Base-by-base conservation (phyloP, 2,797 vertebrate genomes). In the Emydoidea blandingii region DNA sequence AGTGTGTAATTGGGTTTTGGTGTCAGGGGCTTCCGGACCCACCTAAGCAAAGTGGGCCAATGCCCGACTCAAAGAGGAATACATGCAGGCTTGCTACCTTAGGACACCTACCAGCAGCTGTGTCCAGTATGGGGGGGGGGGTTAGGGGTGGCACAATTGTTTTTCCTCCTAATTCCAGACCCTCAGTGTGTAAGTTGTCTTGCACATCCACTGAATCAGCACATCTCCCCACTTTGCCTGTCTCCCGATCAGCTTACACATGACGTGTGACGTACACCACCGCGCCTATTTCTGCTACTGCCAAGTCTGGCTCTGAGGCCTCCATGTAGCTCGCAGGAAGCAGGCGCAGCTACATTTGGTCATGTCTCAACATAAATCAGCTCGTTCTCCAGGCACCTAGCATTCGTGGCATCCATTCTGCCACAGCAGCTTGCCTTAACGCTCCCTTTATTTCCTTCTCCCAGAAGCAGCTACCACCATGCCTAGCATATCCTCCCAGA, bases 211-310 rank as follows among this genome's bases (percentile, higher is more conserved):
- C 59, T 37, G 92, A 50, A 82, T 89, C 81, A 92, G 72, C 92
- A 93, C 56, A 85, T 34, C 8, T 85, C 86, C 83, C 83, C 53
- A 83, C 53, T 31, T 8, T 78, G 78, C 79, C 76, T n/a, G 23
- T 83, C 90, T 94, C 88, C 81, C 91, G 79, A 84, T 95, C 78
- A 2, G 8, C 83, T 90, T 90, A 21, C 65, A 23, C 83, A 79
- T 56, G 79, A 88, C 44, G 74, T 29, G 83, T 47, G 34, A 23
- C 0, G 21, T 23, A 72, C 19, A 41, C 19, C 62, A 21, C 18
- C 8, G 21, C 21, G 23, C 81, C 82, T 23, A 2, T 57, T 89
- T 94, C 90, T 94, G 85, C 92, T 84, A 85, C 50, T 91, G 81
- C 44, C 1, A 0, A 2, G 34, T 86, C 19, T 87, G 91, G 68